Base-by-base conservation (phyloP, 2,113 vertebrate species). In the Ammodytes dubius region DNA sequence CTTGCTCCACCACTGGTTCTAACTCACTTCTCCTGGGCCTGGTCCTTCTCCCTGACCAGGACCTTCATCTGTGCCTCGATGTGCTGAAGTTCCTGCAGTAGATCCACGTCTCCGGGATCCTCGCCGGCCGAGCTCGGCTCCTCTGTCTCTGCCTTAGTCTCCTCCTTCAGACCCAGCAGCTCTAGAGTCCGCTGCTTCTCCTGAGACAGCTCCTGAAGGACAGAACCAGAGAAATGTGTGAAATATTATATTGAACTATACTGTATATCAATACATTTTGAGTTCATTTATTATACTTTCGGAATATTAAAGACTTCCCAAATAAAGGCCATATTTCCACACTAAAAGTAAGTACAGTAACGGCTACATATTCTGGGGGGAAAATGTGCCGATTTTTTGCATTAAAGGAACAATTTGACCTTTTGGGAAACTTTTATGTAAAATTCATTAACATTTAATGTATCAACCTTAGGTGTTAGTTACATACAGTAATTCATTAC, bases 31-130 rank as follows among this genome's bases (percentile, higher is more conserved):
- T 95, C 96, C 11, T 98, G 96, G 0, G 98, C 97, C 81, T 96
- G 91, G 14, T 97, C 95, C 89, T 99, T 99, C 94, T 99, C 98
- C 56, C 92, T 89, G 85, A 97, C 88, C 75, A 99, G 96, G 64
- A 95, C 88, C 89, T 96, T 97, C 96, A 99, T 99, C 83, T 96
- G 96, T 82, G 97, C 97, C 85, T 99, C 98, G 0, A 99, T 99
- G 91, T 97, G 96, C 65, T 76, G 91, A 54, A 99, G 94, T 91
- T 96, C 96, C 17, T 95, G 95, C 78, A 99, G 95, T 72, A 96
- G 94, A 59, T 95, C 93, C 13, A 64, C 52, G 0, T 81, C 85
- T 6, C 88, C 88, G 69, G 80, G 11, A 54, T 91, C 81, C 89
- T 88, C 79, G 67, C 60, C 74, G 4, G 60, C 70, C 0, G 64